Evolutionary conservation across 2,797 vertebrate genomes (phyloP).

Genomic region (Macrochelys suwanniensis): DNA sequence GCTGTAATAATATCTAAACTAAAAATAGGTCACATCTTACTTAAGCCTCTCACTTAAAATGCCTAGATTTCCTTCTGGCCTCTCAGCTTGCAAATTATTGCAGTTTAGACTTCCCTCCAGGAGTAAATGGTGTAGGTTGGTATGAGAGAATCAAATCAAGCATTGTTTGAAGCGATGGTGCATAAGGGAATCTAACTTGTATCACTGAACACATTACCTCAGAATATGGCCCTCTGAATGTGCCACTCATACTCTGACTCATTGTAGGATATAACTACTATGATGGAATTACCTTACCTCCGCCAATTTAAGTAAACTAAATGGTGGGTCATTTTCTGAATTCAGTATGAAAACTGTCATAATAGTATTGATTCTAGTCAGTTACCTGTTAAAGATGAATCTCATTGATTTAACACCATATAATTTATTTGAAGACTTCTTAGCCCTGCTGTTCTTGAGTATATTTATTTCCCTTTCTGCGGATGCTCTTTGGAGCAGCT

Average conservation of each 20-base stretch:
- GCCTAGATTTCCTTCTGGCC: background rate
- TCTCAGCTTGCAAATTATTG: background rate
- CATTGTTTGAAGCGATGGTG: background rate
- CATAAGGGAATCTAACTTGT: background rate
- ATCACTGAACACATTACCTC: background rate
- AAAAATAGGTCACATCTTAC: background rate
- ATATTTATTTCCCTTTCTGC: background rate
- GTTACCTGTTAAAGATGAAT: background rate
- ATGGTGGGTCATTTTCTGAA: background rate
- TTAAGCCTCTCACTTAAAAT: background rate
- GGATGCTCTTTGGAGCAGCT: background rate
- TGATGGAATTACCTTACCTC: background rate
- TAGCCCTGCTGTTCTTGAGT: background rate
- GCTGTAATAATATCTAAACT: background rate
- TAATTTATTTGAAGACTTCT: background rate
- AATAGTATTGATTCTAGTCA: background rate
- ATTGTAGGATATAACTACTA: background rate
- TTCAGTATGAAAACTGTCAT: background rate
- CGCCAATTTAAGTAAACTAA: background rate
- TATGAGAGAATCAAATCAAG: background rate
- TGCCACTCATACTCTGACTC: background rate
- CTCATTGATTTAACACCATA: background rate
- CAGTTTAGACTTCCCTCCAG: background rate
- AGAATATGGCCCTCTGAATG: background rate
- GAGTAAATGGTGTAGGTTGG: background rate